Base-by-base conservation (phyloP, 1,140 invertebrate species). In the Sitophilus oryzae region DNA sequence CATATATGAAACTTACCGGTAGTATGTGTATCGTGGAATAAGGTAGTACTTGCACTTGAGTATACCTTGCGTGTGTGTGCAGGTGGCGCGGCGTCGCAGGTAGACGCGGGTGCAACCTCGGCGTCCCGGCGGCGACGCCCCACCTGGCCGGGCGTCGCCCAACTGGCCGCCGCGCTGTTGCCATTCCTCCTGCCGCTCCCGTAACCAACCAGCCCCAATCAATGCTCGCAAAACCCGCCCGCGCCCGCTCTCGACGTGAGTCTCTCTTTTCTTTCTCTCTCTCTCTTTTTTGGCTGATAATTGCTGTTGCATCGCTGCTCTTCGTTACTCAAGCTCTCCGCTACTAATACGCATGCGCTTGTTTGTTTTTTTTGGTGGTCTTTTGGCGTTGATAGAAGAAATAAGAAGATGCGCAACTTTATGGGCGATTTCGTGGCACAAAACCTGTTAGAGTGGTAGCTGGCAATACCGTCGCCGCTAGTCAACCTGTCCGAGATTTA, bases 91-190 rank as follows among this genome's bases (percentile, higher is more conserved):
- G 42, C 54, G 60, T 67, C 68, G 58, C 61, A 61, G 49, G 52
- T 38, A 37, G 19, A 25, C 19, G 38, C 54, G 47, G 51, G 52
- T 43, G 30, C 36, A 48, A 52, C 56, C 43, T 52, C 52, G 51
- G 37, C 60, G 56, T 57, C 56, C 51, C 45, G 52, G 34, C 51
- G 55, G 60, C 59, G 60, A 37, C 54, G 54, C 41, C 60, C 56
- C 54, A 59, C 49, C 54, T 52, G 34, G 48, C 50, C 38, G 42
- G 49, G 44, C 42, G 55, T 52, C 52, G 57, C 56, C 60, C 66
- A 66, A 61, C 68, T 71, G 66, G 63, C 66, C 63, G 64, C 68
- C 59, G 62, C 66, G 62, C 62, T 65, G 58, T 64, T 64, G 64
- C 62, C 63, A n/a, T n/a, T n/a, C n/a, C n/a, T n/a, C 59, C 51